phyloP scores from a whole-genome alignment of 1,140 invertebrate genomes.

The Drosophila sturtevanti region DNA sequence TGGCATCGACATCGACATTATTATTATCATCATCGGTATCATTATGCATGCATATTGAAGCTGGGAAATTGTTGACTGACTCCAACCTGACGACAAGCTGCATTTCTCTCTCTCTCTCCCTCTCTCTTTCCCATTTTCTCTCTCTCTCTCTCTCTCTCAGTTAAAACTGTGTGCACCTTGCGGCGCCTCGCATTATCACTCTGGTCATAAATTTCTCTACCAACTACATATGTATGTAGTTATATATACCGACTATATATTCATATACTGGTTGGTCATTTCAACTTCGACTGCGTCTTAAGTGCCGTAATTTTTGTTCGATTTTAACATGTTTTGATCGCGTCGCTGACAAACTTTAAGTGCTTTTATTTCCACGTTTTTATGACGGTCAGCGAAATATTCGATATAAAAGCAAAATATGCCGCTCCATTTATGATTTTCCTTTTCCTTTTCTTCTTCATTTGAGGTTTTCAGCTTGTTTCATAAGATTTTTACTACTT shows the following conservation, averaged over 20 bases:
- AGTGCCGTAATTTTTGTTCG: conserved; percentile 75
- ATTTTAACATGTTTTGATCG: conserved; percentile 71
- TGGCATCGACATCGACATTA: no score
- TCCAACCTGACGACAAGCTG: no score
- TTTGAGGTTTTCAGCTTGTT: conserved; percentile 63
- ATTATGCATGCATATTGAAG: conserved; percentile 51
- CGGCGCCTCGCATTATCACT: conserved; percentile 80
- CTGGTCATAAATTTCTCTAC: conserved; percentile 71
- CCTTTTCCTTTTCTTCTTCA: conserved; percentile 22
- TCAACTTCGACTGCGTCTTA: conserved; percentile 21
- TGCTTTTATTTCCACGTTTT: conserved; percentile 77
- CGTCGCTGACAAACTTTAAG: conserved; percentile 74
- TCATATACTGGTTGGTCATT: conserved; percentile 14
- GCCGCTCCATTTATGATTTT: conserved; percentile 66
- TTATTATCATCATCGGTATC: no score
- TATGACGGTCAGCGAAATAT: conserved; percentile 55
- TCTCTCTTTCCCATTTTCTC: background rate
- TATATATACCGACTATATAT: background rate
- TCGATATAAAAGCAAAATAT: conserved; percentile 67
- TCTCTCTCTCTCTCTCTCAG: background rate
- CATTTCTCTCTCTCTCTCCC: no score
- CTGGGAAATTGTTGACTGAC: background rate
- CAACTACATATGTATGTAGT: conserved; percentile 1
- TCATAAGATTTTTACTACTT: conserved; percentile 49
- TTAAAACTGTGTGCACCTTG: conserved; percentile 61